Evolutionary conservation across 2,113 vertebrate genomes (phyloP).

Genomic region (Oryzias celebensis): DNA sequence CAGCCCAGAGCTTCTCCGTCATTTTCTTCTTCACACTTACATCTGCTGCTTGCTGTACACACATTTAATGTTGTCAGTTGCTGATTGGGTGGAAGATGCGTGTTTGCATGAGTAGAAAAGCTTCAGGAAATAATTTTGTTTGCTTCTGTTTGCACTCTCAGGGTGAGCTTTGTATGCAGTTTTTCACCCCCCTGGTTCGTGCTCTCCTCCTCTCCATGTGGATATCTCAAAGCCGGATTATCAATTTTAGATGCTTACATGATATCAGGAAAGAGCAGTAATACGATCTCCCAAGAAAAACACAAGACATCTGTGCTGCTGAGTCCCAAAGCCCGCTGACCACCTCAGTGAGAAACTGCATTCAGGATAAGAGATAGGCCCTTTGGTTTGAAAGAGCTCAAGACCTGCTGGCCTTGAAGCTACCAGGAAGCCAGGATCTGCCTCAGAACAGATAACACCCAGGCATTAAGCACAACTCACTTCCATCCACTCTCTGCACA

Average conservation of each 20-base stretch:
- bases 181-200: conserved; percentile 23
- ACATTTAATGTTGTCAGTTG: conserved; percentile 44
- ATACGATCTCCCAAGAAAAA: conserved; percentile 43
- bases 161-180: conserved; percentile 44
- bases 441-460: conserved; percentile 47
- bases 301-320: conserved; percentile 49
- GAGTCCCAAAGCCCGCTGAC: conserved; percentile 50
- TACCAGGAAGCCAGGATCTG: conserved; percentile 49
- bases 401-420: conserved; percentile 58
- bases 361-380: conserved; percentile 24
- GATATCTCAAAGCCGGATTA: conserved; percentile 34
- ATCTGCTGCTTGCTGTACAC: conserved; percentile 64
- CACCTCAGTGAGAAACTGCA: conserved; percentile 37
- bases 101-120: conserved; percentile 55
- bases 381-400: conserved; percentile 32
- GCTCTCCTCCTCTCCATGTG: neutral
- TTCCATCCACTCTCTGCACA: conserved; percentile 50
- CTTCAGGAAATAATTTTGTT: conserved; percentile 61
- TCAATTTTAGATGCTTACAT: conserved; percentile 37
- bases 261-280: conserved; percentile 35
- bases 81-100: conserved; percentile 11
- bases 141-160: conserved; percentile 40
- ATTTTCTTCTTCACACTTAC: conserved; percentile 24
- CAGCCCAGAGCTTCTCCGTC: conserved; percentile 27
- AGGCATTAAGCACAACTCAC: conserved; percentile 36